Percentiles rank a stretch among this genome's conserved stretches.
Conservation (phyloP, 2,797 vertebrate genomes). For the Simalia tracyae region DNA sequence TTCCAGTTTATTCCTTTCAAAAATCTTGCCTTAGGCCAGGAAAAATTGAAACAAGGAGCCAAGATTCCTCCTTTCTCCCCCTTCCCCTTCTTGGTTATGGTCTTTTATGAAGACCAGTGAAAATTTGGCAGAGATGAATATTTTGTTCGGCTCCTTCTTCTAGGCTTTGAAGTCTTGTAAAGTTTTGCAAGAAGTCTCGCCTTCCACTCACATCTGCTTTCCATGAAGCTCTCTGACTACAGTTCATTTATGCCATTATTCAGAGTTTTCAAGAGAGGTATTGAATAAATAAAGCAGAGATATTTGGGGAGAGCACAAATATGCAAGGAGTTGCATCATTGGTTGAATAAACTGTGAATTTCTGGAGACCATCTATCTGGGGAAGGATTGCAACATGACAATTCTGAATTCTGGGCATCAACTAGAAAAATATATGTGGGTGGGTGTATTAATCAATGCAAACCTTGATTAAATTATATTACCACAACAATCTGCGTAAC, state of each 20-base stretch:
- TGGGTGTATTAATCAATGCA: neutral
- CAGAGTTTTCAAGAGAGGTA: constrained; percentile 66
- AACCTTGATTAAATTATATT: constrained; percentile 1
- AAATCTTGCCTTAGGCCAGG: constrained; percentile 66
- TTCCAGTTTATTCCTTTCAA: constrained; percentile 69
- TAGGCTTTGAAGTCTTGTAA: constrained; percentile 67
- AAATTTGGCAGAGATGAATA: constrained; percentile 67
- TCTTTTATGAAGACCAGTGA: constrained; percentile 71
- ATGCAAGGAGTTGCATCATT: constrained; percentile 59
- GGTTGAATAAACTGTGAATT: constrained; percentile 50
- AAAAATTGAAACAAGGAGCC: constrained; percentile 71
- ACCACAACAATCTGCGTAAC: neutral
- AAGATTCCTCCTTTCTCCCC: constrained; percentile 40
- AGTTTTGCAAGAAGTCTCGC: constrained; percentile 63
- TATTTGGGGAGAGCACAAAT: constrained; percentile 60
- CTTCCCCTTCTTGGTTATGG: constrained; percentile 53
- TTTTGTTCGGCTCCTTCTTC: constrained; percentile 67
- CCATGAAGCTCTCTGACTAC: constrained; percentile 67
- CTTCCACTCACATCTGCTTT: constrained; percentile 73
- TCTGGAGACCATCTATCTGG: constrained; percentile 21
- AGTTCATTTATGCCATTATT: constrained; percentile 69
- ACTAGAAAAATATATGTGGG: neutral
- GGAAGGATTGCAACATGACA: neutral
- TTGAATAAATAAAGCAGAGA: constrained; percentile 64
- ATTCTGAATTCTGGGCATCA: neutral